These are phyloP conservation scores for Zelostemma sp. DNA, from an alignment of 1,140 invertebrate genomes.

Conservation along the genomic window DNA sequence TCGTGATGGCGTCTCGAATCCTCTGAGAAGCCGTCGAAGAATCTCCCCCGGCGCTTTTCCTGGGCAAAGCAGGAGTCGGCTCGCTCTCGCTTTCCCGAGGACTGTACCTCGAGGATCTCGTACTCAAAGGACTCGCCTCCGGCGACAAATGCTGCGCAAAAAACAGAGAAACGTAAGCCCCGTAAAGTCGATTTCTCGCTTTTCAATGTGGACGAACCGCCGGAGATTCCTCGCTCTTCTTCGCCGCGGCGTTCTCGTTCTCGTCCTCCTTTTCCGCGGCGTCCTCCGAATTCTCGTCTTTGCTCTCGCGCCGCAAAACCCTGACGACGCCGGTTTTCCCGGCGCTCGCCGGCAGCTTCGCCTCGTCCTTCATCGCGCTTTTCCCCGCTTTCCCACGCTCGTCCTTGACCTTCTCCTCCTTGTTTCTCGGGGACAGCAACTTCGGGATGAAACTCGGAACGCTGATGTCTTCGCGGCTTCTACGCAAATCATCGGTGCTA, in stretches of 20 bases:
- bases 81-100: slow-evolving; percentile 69
- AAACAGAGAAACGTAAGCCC: no score
- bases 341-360: slow-evolving; percentile 9
- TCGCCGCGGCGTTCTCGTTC: no score
- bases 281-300: slow-evolving; percentile 26
- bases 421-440: slow-evolving; percentile 54
- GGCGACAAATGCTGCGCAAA: slow-evolving; percentile 58
- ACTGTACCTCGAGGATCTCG: slow-evolving; percentile 67
- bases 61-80: slow-evolving; percentile 64
- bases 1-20: slow-evolving; percentile 66
- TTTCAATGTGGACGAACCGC: no score
- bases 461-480: slow-evolving; percentile 64
- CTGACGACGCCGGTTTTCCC: slow-evolving; percentile 4
- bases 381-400: slow-evolving; percentile 32
- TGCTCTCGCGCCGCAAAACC: slow-evolving; percentile 15
- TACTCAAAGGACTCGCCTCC: slow-evolving; percentile 67
- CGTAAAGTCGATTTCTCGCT: no score
- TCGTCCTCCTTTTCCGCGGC: slow-evolving; percentile 22
- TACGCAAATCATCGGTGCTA: slow-evolving; percentile 65
- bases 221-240: no score
- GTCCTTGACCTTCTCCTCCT: slow-evolving; percentile 58
- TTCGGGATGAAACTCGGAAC: slow-evolving; percentile 66
- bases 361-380: slow-evolving; percentile 19
- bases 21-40: slow-evolving; percentile 64
- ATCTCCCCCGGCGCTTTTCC: slow-evolving; percentile 60